A percentile compares a stretch with the other conserved stretches of the same genome.
phyloP scores from a whole-genome alignment of 2,888 invertebrate species.

The Autographa gamma region DNA sequence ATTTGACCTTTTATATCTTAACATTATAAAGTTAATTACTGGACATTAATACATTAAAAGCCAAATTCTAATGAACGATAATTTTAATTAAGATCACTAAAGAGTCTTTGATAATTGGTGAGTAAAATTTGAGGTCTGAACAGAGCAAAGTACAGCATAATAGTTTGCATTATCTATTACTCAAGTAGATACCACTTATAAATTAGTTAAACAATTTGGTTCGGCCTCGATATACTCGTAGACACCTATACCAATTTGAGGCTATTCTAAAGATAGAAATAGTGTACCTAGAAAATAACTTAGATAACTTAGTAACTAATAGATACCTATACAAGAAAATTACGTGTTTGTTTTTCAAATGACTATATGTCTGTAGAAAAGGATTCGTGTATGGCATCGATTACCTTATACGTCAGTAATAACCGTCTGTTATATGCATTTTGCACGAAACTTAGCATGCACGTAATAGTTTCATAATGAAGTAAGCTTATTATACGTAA shows the following conservation, averaged over 20 bases:
- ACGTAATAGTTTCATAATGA: constrained; percentile 1
- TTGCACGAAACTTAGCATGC: constrained; percentile 7
- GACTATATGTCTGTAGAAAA: neutral
- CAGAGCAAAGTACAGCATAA: neutral
- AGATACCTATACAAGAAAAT: neutral
- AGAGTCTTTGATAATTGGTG: neutral
- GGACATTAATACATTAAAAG: neutral
- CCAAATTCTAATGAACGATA: neutral
- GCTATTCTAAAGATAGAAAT: neutral
- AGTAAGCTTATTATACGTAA: neutral
- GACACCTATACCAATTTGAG: neutral
- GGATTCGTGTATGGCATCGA: neutral
- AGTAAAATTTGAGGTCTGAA: neutral
- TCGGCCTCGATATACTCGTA: no score
- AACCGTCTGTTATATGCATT: neutral
- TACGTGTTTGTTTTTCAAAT: neutral
- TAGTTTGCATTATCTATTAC: neutral
- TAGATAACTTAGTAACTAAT: neutral
- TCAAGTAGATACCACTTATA: no score
- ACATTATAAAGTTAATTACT: neutral
- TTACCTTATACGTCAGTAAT: neutral
- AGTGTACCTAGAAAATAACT: no score
- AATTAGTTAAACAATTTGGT: no score
- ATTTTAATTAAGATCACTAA: constrained; percentile 4
- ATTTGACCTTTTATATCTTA: neutral